Evolutionary conservation across 1,140 invertebrate species (phyloP), one percentile per base, ranked within the genome.

Genomic region (Branchinecta lynchi): DNA sequence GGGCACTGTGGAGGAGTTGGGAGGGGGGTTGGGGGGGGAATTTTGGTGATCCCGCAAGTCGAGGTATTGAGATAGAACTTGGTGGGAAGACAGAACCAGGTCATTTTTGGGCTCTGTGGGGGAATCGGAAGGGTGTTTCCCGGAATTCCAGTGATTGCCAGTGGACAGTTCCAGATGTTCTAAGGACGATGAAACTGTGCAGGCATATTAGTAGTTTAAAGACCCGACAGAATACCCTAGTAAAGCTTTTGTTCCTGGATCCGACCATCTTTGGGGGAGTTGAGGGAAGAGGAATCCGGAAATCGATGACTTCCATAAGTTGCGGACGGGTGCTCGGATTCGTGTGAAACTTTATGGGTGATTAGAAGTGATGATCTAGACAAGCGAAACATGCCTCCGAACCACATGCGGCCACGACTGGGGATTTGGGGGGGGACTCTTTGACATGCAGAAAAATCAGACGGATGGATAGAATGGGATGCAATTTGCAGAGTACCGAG

Each of bases 1-100:
- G n/a, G n/a, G n/a, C n/a, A n/a, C n/a, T n/a, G n/a, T n/a, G n/a
- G n/a, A n/a, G n/a, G n/a, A n/a, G n/a, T n/a, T n/a, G n/a, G n/a
- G n/a, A n/a, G n/a, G n/a, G n/a, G n/a, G n/a, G n/a, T n/a, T n/a
- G n/a, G n/a, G n/a, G n/a, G n/a, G n/a, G n/a, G n/a, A 51, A 9
- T 9, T n/a, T 51, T 51, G n/a, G 46, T n/a, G n/a, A n/a, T n/a
- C n/a, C n/a, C n/a, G n/a, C n/a, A n/a, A 51, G 46, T 51, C 9
- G 46, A 51, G 46, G n/a, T 9, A 51, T 51, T n/a, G 46, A n/a
- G 46, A 51, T 51, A n/a, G n/a, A 51, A 51, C 46, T 51, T 51
- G 46, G n/a, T 51, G 46, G 46, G 46, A 51, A 51, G 46, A 51
- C 46, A 51, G 9, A 51, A 51, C n/a, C n/a, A n/a, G 46, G n/a